Evolutionary conservation across 2,888 invertebrate species (phyloP), one percentile per base, ranked within the genome.

Genomic region (Fragum whitleyi): DNA sequence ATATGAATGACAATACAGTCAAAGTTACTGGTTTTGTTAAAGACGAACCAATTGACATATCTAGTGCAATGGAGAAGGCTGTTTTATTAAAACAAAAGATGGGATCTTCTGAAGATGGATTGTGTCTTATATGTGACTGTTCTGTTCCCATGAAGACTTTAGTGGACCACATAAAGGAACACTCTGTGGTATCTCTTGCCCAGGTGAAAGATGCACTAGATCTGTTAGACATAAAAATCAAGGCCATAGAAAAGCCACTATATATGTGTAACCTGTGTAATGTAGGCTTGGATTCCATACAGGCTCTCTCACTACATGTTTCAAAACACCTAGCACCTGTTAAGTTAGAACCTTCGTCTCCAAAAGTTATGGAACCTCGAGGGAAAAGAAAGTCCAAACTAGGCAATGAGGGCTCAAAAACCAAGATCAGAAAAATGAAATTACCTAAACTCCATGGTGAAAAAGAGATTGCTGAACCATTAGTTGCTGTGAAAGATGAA

Each of bases 181-280:
- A 75, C 26, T 75, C 74, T 23, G 23, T 74, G 11, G 53, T 47
- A 5, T 32, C 28, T 7, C 19, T 74, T 21, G 14, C 23, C 16
- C 29, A 26, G 19, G 53, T 36, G 19, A 74, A 67, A 36, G 47
- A 51, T 39, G 51, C 51, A 2, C 21, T 74, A n/a, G 55, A 55
- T 16, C 16, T 69, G n/a, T 29, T 57, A 28, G 36, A 61, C 6
- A 39, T 68, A 19, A 26, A 57, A 29, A 68, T 39, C 28, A 29
- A 51, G 3, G 70, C 47, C 32, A 32, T 53, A 9, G 55, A 39
- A 16, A 51, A 53, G 11, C 74, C 74, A 29, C 36, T 76, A 21
- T 77, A 70, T 59, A 26, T 76, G 29, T 83, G 83, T 73, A 83
- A 79, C 29, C 28, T 83, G 29, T 83, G 83, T 65, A 39, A 61